Conservation (phyloP, 1,140 invertebrate species). For the Scylla paramamosain region DNA sequence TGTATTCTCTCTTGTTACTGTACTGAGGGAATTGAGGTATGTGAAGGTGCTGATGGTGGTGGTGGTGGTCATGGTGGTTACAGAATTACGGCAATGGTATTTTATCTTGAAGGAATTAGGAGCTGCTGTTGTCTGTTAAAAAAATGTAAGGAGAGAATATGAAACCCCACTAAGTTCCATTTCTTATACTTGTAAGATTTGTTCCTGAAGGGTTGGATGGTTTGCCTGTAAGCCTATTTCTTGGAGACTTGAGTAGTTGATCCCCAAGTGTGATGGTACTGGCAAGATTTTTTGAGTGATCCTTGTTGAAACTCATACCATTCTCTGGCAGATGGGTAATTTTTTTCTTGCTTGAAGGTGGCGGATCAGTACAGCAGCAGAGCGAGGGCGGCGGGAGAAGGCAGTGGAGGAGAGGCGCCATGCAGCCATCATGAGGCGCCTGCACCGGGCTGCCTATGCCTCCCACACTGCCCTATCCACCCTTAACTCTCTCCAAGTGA, state of each 20-base stretch:
- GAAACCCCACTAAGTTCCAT: too few relatives aligned
- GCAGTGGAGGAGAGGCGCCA: constrained; percentile 60
- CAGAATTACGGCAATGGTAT: neutral
- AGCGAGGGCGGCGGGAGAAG: constrained; percentile 43
- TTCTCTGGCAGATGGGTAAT: too few relatives aligned
- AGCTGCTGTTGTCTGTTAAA: too few relatives aligned
- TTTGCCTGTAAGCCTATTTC: too few relatives aligned
- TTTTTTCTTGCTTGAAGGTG: constrained; percentile 18
- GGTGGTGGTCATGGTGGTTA: neutral
- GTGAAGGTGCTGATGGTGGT: neutral
- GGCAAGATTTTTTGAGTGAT: too few relatives aligned
- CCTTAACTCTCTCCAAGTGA: constrained; percentile 51
- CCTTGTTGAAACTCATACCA: too few relatives aligned
- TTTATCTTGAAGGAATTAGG: too few relatives aligned
- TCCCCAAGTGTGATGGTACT: too few relatives aligned
- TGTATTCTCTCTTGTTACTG: constrained; percentile 61
- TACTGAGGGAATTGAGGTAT: constrained; percentile 57
- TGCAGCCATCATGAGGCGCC: constrained; percentile 56
- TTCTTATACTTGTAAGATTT: too few relatives aligned
- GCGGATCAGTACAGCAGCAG: constrained; percentile 41
- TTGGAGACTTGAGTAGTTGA: too few relatives aligned
- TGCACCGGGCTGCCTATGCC: constrained; percentile 38
- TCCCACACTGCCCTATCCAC: constrained; percentile 53
- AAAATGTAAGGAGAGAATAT: too few relatives aligned
- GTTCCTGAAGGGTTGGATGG: too few relatives aligned